A percentile compares a stretch with the other conserved stretches of the same genome.
phyloP scores from a whole-genome alignment of 2,797 vertebrate genomes.

The Heterohyrax brucei region DNA sequence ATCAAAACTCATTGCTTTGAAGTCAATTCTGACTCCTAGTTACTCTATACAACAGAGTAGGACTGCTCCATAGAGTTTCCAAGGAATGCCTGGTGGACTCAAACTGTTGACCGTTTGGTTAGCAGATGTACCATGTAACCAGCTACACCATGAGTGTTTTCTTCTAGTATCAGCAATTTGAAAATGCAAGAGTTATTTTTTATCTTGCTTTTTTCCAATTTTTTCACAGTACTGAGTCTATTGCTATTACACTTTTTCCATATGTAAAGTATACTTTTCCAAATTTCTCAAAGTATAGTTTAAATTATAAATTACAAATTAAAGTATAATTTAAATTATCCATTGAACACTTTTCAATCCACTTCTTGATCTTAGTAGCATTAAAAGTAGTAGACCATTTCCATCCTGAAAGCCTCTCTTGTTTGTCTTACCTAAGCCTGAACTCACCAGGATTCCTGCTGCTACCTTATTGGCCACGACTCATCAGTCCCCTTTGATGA shows the following conservation, averaged over 20 bases:
- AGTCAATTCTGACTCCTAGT: no score
- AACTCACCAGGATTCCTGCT: background rate
- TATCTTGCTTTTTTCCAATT: background rate
- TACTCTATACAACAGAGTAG: no score
- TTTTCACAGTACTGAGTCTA: background rate
- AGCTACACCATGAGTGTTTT: no score
- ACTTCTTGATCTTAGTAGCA: background rate
- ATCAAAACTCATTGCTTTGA: background rate
- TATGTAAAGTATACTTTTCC: background rate
- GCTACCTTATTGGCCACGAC: background rate
- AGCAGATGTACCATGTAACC: no score
- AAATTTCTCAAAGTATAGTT: constrained; percentile 41
- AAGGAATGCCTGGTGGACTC: no score
- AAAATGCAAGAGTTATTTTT: background rate
- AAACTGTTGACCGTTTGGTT: no score
- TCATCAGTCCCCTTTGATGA: background rate
- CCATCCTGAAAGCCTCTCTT: background rate
- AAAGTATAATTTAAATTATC: constrained; percentile 48
- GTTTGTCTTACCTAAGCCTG: background rate
- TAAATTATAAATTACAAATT: constrained; percentile 13
- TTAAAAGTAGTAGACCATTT: background rate
- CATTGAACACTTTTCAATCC: background rate
- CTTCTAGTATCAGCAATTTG: background rate
- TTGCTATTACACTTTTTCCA: constrained; percentile 15
- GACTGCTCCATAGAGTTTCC: no score